phyloP scores from a whole-genome alignment of 2,888 invertebrate species.

The Tetragonisca angustula region DNA sequence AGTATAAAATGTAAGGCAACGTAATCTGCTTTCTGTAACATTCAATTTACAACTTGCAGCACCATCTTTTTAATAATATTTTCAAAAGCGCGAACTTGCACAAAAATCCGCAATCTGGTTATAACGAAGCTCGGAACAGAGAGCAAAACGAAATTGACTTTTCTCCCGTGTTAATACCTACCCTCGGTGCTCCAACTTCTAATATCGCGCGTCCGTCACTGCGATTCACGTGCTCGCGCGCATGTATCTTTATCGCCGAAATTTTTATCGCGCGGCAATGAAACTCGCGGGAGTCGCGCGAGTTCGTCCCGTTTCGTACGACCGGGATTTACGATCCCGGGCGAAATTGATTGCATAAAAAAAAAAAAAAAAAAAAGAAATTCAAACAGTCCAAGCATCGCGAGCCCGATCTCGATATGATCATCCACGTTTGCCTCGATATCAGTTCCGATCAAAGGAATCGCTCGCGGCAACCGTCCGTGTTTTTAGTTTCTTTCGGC shows the following conservation, averaged over 20 bases:
- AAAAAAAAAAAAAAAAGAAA: background rate
- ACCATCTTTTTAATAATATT: no score
- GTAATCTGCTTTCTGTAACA: no score
- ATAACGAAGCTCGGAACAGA: no score
- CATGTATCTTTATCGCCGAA: background rate
- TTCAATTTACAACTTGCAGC: no score
- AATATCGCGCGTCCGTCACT: no score
- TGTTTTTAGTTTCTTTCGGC: background rate
- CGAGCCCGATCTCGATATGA: background rate
- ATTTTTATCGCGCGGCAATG: constrained; percentile 5
- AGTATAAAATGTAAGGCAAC: no score
- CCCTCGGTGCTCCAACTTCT: no score
- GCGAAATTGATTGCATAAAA: background rate
- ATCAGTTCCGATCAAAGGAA: background rate
- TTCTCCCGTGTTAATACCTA: no score
- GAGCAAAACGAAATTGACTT: no score
- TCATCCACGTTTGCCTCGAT: background rate
- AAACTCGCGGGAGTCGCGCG: background rate
- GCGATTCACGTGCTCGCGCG: no score
- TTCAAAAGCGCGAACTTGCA: no score
- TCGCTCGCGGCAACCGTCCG: background rate
- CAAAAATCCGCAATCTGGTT: no score
- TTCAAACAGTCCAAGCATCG: background rate
- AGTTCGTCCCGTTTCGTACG: background rate
- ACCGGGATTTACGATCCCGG: background rate